Conservation (phyloP, 2,888 invertebrate genomes). For the Oligia latruncula region DNA sequence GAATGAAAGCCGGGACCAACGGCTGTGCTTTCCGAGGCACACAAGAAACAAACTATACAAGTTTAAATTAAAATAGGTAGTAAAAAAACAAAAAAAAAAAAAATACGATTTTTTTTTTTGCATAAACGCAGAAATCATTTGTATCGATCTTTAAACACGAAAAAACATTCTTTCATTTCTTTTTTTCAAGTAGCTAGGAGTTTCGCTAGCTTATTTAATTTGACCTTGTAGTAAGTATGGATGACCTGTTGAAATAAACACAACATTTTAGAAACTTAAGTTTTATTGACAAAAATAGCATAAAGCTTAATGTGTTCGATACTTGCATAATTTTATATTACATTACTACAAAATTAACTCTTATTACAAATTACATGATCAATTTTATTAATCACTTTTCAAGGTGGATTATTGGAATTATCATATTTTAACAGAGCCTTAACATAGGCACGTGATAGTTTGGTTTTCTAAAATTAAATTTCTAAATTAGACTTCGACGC, state of each 20-base stretch:
- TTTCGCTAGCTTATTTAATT: not conserved
- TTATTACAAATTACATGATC: conserved; percentile 56
- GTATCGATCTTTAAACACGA: too few relatives aligned
- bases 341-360: conserved; percentile 31
- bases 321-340: conserved; percentile 53
- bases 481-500: conserved; percentile 85
- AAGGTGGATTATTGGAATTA: conserved; percentile 13
- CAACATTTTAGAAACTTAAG: conserved; percentile 8
- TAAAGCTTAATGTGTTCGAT: conserved; percentile 23
- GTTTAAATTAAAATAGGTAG: too few relatives aligned
- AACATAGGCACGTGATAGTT: not conserved
- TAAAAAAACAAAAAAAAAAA: too few relatives aligned
- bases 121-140: too few relatives aligned
- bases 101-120: too few relatives aligned
- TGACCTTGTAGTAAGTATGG: not conserved
- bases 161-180: too few relatives aligned
- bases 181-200: not conserved
- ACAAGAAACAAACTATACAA: too few relatives aligned
- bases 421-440: not conserved
- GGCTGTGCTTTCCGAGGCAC: too few relatives aligned
- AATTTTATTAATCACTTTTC: conserved; percentile 52
- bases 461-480: conserved; percentile 4
- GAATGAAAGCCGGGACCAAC: too few relatives aligned
- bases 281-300: conserved; percentile 38
- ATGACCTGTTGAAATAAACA: conserved; percentile 3